Base-by-base conservation (phyloP, 2,113 vertebrate species). In the Neoarius graeffei region DNA sequence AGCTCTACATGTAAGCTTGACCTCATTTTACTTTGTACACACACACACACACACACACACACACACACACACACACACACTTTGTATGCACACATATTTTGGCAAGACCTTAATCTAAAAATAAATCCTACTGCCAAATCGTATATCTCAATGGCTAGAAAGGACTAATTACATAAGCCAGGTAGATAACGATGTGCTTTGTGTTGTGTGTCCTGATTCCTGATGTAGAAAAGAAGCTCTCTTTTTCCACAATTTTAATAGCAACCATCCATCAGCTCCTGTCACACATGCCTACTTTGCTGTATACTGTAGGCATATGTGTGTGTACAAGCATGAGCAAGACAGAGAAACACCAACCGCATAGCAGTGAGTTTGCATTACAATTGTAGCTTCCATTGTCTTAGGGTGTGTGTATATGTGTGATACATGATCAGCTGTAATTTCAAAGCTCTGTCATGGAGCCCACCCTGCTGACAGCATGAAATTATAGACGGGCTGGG, bases 401-500 rank as follows among this genome's bases (percentile, higher is more conserved):
- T 89, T 86, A 56, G n/a, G 10, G 60, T 76, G 57, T 83, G 42
- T 66, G 42, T 83, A 48, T 86, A 60, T 71, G 80, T 42, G 42
- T 73, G 84, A 88, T 59, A 73, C 69, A 62, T 66, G 77, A 85
- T 86, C 64, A 84, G 91, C 91, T 90, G 92, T 94, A 93, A 94
- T 94, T 94, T 94, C 94, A 93, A 93, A 93, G 89, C 92, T 90
- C 91, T 91, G 90, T 83, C 48, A 80, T 25, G 90, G 89, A 86
- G 60, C 86, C 88, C 89, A 59, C 86, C 88, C 89, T 92, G 92
- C 94, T 93, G 91, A 91, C 93, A 92, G 92, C 80, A 59, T 93
- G 92, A 94, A 95, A 95, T 93, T 90, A 93, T 94, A 95, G 93
- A 93, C 84, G 90, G 89, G 81, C 30, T 59, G 50, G 23, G 60